Evolutionary conservation across 2,888 invertebrate species (phyloP), one percentile per base, ranked within the genome.

Genomic region (Nomada ruficornis): DNA sequence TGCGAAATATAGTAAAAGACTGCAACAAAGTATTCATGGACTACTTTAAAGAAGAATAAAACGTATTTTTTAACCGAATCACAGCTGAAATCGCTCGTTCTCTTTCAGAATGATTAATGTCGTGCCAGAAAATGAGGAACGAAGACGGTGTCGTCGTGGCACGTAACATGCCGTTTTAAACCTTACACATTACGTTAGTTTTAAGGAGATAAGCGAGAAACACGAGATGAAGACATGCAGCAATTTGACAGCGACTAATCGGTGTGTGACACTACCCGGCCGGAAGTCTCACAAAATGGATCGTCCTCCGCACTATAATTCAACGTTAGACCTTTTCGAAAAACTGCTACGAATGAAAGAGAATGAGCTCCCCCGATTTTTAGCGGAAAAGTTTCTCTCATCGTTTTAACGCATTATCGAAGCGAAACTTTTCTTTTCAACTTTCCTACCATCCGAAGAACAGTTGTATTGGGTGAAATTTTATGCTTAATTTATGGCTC

Each of bases 181-280:
- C 73, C 60, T 80, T 80, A 80, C 80, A 62, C 63, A 63, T 80
- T 64, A 57, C 63, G 23, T 54, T 54, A 50, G 54, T 52, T 63
- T 73, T 80, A 80, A 80, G 57, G 36, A 80, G 44, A 80, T 80
- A 63, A 80, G 73, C 52, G 52, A 23, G 73, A 80, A 68, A 80
- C 57, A 20, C 68, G 80, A 64, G 80, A 80, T 57, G 80, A 80
- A 44, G 78, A 54, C 80, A 64, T 63, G 57, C 52, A 80, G 80
- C 52, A 80, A 80, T 80, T 80, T 68, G 72, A 50, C 23, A 20
- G n/a, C 55, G 54, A 9, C 68, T 73, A 80, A 80, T 80, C 63
- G 73, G 47, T 15, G 62, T 70, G 54, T 55, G 55, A 77, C 44
- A 78, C 64, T 29, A 71, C 26, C 60, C 13, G 18, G 3, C 80